A percentile compares a stretch with the other conserved stretches of the same genome.
Conservation (phyloP, 1,140 invertebrate species). For the Achroia grisella region DNA sequence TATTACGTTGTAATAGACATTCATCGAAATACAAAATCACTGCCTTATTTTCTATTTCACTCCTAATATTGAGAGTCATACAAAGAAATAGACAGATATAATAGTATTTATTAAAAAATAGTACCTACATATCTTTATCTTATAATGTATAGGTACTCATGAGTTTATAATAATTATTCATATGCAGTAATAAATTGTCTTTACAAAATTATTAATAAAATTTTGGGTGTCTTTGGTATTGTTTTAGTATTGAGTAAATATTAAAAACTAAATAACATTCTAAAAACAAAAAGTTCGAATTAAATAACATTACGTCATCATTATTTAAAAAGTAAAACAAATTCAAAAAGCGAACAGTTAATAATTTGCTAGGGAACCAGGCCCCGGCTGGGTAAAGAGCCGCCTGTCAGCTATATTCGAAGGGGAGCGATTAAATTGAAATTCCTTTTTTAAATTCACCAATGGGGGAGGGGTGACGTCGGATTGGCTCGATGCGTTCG, state of each 20-base stretch:
- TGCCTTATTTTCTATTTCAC: too few relatives aligned
- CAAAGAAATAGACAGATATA: too few relatives aligned
- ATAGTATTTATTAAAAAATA: too few relatives aligned
- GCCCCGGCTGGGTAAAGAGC: constrained; percentile 12
- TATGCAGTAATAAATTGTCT: neutral
- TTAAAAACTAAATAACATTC: neutral
- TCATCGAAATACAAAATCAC: too few relatives aligned
- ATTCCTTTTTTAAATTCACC: constrained; percentile 67
- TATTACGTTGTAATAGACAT: too few relatives aligned
- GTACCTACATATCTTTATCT: too few relatives aligned
- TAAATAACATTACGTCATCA: constrained; percentile 1
- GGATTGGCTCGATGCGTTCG: constrained; percentile 52
- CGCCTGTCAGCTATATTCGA: constrained; percentile 31
- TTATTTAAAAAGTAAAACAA: constrained; percentile 5
- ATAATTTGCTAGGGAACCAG: constrained; percentile 12
- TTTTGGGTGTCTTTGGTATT: neutral
- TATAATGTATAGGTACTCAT: too few relatives aligned
- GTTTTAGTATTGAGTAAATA: neutral
- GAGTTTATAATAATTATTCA: constrained; percentile 19
- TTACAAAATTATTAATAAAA: neutral
- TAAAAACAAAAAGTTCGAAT: constrained; percentile 3
- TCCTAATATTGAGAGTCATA: too few relatives aligned
- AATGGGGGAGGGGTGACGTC: constrained; percentile 51
- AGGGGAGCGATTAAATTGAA: constrained; percentile 65
- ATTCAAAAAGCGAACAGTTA: constrained; percentile 17